phyloP scores from a whole-genome alignment of 1,140 invertebrate genomes.

The Drosophila ohnishii region DNA sequence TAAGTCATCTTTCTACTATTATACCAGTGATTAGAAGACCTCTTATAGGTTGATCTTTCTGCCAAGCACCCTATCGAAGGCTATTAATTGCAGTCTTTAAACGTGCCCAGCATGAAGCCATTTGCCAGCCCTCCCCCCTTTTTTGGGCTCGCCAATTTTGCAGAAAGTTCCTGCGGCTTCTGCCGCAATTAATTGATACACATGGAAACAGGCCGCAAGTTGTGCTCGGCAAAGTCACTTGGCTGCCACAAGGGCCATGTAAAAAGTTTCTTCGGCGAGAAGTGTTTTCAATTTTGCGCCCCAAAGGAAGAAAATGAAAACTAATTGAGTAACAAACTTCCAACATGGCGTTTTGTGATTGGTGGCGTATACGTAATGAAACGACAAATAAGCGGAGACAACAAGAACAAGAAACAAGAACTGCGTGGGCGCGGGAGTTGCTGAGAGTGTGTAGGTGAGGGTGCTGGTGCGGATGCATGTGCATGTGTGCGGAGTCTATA shows the following conservation, averaged over 20 bases:
- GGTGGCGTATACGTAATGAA: slow-evolving; percentile 79
- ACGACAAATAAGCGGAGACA: slow-evolving; percentile 70
- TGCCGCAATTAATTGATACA: slow-evolving; percentile 78
- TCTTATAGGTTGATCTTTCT: background rate
- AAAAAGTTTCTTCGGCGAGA: slow-evolving; percentile 64
- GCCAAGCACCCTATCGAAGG: background rate
- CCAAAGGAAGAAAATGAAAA: slow-evolving; percentile 68
- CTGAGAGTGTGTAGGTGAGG: too few relatives aligned
- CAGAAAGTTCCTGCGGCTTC: slow-evolving; percentile 70
- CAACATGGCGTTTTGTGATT: slow-evolving; percentile 75
- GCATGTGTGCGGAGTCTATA: slow-evolving; percentile 63
- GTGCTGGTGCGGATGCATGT: slow-evolving; percentile 5
- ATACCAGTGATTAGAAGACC: background rate
- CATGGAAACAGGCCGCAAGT: slow-evolving; percentile 72
- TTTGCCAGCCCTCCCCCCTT: background rate
- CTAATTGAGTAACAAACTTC: slow-evolving; percentile 81
- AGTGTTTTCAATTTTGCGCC: slow-evolving; percentile 77
- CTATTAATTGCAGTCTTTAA: slow-evolving; percentile 60
- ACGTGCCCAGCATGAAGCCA: slow-evolving; percentile 44
- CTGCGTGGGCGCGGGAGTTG: slow-evolving; percentile 2
- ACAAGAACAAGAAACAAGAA: slow-evolving; percentile 40
- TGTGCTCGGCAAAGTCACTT: slow-evolving; percentile 67
- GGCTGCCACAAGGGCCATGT: slow-evolving; percentile 56
- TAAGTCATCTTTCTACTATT: background rate
- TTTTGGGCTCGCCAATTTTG: slow-evolving; percentile 33